A percentile compares a stretch with the other conserved stretches of the same genome.
phyloP scores from a whole-genome alignment of 2,888 invertebrate genomes.

The Ametastegia equiseti region DNA sequence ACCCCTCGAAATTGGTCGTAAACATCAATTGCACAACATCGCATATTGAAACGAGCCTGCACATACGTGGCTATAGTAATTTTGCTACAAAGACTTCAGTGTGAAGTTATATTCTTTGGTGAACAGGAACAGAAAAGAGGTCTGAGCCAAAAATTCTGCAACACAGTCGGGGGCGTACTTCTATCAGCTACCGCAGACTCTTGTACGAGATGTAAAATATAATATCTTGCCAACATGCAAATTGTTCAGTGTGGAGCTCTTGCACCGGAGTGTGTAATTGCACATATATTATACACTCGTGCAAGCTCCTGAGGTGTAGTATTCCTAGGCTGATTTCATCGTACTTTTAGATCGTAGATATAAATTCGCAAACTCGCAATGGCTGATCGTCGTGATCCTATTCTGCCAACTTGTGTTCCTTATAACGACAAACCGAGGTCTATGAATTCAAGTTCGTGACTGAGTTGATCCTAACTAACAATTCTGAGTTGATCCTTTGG shows the following conservation, averaged over 20 bases:
- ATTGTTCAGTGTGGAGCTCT: constrained; percentile 27
- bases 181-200: too few species aligned
- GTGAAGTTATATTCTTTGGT: neutral
- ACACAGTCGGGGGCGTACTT: neutral
- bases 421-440: too few species aligned
- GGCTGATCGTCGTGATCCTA: too few species aligned
- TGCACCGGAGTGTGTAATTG: constrained; percentile 21
- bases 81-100: neutral
- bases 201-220: constrained; percentile 35
- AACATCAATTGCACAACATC: constrained; percentile 14
- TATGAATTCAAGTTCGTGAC: neutral
- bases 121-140: constrained; percentile 25
- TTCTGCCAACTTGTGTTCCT: constrained; percentile 20
- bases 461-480: constrained; percentile 11
- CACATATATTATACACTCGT: neutral
- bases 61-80: neutral
- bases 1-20: neutral
- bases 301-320: too few species aligned
- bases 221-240: constrained; percentile 24
- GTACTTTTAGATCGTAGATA: neutral
- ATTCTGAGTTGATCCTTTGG: constrained; percentile 1
- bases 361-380: neutral
- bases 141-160: constrained; percentile 24
- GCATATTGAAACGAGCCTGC: neutral
- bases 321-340: constrained; percentile 13